Evolutionary conservation across 1,140 invertebrate genomes (phyloP).

Genomic region (Asbolus verrucosus): DNA sequence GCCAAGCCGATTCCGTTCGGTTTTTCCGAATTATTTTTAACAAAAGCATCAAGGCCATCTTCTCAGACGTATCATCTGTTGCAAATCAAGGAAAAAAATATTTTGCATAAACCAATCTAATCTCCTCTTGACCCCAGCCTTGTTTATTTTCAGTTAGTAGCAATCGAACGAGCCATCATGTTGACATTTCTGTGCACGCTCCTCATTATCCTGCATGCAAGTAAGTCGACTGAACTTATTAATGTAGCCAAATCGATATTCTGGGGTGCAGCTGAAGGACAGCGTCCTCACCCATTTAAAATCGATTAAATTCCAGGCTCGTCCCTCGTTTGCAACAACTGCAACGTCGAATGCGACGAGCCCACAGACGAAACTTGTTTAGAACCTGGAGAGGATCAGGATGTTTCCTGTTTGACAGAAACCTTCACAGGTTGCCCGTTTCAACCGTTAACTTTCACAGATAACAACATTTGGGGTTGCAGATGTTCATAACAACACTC

Average conservation of each 20-base stretch:
- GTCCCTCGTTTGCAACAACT: slow-evolving; percentile 23
- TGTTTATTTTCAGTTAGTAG: too few species aligned
- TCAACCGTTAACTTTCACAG: too few species aligned
- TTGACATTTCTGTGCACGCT: too few species aligned
- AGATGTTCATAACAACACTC: slow-evolving; percentile 8
- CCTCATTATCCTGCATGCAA: background rate
- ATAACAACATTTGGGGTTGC: too few species aligned
- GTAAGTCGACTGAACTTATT: background rate
- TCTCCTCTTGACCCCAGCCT: too few species aligned
- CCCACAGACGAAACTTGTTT: slow-evolving; percentile 8
- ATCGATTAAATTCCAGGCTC: slow-evolving; percentile 19
- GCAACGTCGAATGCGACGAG: slow-evolving; percentile 8
- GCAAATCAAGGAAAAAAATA: background rate
- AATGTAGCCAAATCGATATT: too few species aligned
- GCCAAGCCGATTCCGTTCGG: too few species aligned
- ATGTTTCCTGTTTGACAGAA: slow-evolving; percentile 18
- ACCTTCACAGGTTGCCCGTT: slow-evolving; percentile 23
- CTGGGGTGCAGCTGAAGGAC: too few species aligned
- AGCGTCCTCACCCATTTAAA: too few species aligned
- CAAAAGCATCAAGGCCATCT: background rate
- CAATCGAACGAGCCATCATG: too few species aligned
- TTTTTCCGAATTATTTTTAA: too few species aligned
- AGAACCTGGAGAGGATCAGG: slow-evolving; percentile 17
- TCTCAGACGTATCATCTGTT: background rate
- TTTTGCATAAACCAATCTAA: too few species aligned